These are phyloP conservation scores for Ahaetulla prasina DNA, from an alignment of 2,113 vertebrate species.

Conservation along the genomic window DNA sequence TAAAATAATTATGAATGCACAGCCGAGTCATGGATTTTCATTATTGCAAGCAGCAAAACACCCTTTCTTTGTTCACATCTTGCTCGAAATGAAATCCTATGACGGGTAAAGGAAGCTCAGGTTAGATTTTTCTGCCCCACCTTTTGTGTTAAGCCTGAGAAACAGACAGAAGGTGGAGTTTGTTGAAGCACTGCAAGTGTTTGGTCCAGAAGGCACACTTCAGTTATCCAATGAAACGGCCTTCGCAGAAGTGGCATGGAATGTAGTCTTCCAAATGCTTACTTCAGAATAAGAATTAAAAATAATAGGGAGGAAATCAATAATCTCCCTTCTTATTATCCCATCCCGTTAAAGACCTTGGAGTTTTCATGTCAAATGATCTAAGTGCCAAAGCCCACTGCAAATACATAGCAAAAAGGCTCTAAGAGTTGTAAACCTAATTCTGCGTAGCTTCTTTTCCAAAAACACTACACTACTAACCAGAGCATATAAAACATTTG, in stretches of 20 bases:
- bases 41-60: constrained; percentile 57
- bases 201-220: constrained; percentile 23
- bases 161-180: constrained; percentile 15
- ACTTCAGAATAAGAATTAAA: neutral
- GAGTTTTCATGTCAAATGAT: too few relatives aligned
- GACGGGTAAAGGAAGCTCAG: neutral
- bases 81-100: constrained; percentile 59
- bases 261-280: constrained; percentile 26
- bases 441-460: too few relatives aligned
- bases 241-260: constrained; percentile 16
- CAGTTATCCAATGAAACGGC: neutral
- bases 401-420: too few relatives aligned
- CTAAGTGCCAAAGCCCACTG: too few relatives aligned
- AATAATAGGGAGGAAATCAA: neutral
- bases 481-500: too few relatives aligned
- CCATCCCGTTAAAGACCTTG: too few relatives aligned
- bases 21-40: constrained; percentile 71
- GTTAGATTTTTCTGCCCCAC: neutral
- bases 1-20: constrained; percentile 81
- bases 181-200: constrained; percentile 1
- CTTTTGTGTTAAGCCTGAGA: constrained; percentile 22
- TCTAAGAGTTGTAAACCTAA: too few relatives aligned
- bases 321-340: neutral
- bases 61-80: constrained; percentile 62
- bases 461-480: too few relatives aligned